Evolutionary conservation across 2,888 invertebrate species (phyloP), one percentile per base, ranked within the genome.

Genomic region (Cremastobaeus sp.): DNA sequence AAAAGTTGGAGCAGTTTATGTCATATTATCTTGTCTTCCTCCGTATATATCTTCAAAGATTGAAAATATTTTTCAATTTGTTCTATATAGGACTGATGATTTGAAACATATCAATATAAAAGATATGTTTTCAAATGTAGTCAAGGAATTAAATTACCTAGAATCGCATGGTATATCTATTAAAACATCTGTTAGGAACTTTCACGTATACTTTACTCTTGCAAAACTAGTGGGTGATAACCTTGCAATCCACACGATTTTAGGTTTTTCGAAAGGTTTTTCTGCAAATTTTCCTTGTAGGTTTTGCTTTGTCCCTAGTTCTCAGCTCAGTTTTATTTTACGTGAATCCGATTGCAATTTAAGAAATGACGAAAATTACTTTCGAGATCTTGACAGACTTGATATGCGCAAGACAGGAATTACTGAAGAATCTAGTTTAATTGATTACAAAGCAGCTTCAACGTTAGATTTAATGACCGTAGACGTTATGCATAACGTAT

Each of bases 261-360:
- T 73, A 20, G 73, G 73, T 15, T 73, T 76, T 25, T 30, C 59
- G n/a, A 48, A 60, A 50, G 52, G 65, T 62, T 76, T 73, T 52
- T 66, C 59, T 39, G 55, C n/a, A n/a, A n/a, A n/a, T n/a, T n/a
- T n/a, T n/a, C n/a, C n/a, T n/a, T n/a, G n/a, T n/a, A n/a, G n/a
- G 21, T 65, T 70, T 70, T 74, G 60, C 45, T 30, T 55, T 3
- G 17, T 17, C 6, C 39, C 15, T 15, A 39, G 8, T 39, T 2
- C 6, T 1, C 5, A 15, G 8, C 8, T 39, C 5, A 39, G n/a
- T 39, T 15, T 8, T 8, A 39, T 39, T 39, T 39, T 39, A 1
- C 6, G 14, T 3, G 39, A 15, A 39, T 1, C 39, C 1, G 39
- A 39, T 8, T 39, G 39, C 17, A 17, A 14, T 15, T 1, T 35